phyloP scores from a whole-genome alignment of 1,140 invertebrate genomes.

The Gyrodactylus salaris region DNA sequence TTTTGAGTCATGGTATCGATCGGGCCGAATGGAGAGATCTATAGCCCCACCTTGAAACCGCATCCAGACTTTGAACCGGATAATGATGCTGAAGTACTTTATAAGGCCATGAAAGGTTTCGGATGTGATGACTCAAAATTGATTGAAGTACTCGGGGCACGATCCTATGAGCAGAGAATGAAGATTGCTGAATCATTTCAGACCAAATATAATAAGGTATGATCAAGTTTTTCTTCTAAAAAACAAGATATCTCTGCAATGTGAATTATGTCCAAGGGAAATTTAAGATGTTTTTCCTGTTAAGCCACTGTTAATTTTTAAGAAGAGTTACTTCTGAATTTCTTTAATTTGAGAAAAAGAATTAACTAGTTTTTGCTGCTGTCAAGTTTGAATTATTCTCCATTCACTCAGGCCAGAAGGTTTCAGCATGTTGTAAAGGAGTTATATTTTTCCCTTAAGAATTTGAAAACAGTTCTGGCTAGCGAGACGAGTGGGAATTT shows the following conservation, averaged over 20 bases:
- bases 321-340: too few relatives aligned
- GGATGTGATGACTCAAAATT: slow-evolving; percentile 59
- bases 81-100: slow-evolving; percentile 13
- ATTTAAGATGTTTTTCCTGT: too few relatives aligned
- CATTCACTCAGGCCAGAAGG: slow-evolving; percentile 14
- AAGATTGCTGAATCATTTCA: slow-evolving; percentile 64
- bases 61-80: slow-evolving; percentile 16
- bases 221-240: too few relatives aligned
- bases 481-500: background rate
- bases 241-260: too few relatives aligned
- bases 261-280: too few relatives aligned
- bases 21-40: background rate
- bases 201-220: slow-evolving; percentile 47
- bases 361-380: too few relatives aligned
- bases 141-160: slow-evolving; percentile 48
- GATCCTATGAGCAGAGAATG: slow-evolving; percentile 51
- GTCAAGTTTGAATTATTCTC: too few relatives aligned
- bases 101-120: slow-evolving; percentile 18
- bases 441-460: background rate
- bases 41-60: slow-evolving; percentile 13
- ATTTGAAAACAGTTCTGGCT: background rate
- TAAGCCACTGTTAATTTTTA: too few relatives aligned
- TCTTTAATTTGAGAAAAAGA: too few relatives aligned
- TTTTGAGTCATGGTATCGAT: background rate
- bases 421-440: too few relatives aligned